Conservation (phyloP, 2,797 vertebrate genomes). For the Intellagama lesueurii region DNA sequence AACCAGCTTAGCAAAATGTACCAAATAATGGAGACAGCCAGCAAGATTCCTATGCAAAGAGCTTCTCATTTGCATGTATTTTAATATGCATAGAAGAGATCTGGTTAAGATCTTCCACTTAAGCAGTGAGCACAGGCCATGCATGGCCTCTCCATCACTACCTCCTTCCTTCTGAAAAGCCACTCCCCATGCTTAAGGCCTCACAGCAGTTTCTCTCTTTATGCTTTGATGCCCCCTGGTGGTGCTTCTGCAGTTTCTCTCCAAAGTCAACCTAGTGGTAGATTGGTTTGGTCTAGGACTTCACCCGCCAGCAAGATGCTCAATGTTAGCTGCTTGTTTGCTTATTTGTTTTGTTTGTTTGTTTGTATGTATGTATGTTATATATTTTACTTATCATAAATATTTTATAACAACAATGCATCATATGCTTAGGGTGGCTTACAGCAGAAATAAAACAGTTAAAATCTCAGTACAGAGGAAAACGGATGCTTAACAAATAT, state of each 20-base stretch:
- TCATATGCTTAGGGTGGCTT: neutral
- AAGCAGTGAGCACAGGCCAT: neutral
- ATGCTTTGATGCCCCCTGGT: constrained; percentile 20
- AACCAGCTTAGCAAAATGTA: neutral
- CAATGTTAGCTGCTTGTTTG: neutral
- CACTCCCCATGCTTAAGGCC: neutral
- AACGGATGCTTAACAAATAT: neutral
- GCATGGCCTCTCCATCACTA: neutral
- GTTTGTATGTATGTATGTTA: too few species aligned
- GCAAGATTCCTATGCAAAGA: neutral
- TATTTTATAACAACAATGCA: too few species aligned
- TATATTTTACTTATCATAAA: neutral
- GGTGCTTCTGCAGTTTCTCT: neutral
- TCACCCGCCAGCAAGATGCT: neutral
- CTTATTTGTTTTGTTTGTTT: neutral
- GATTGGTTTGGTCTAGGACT: too few species aligned
- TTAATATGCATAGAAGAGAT: neutral
- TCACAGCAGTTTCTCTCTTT: neutral
- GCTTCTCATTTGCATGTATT: neutral
- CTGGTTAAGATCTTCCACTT: neutral
- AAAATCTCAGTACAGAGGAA: neutral
- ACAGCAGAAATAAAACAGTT: neutral
- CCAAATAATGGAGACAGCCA: neutral
- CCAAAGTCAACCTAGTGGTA: neutral
- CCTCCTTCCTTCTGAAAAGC: neutral